Evolutionary conservation across 2,888 invertebrate species (phyloP).

Genomic region (Drosophila atripex): DNA sequence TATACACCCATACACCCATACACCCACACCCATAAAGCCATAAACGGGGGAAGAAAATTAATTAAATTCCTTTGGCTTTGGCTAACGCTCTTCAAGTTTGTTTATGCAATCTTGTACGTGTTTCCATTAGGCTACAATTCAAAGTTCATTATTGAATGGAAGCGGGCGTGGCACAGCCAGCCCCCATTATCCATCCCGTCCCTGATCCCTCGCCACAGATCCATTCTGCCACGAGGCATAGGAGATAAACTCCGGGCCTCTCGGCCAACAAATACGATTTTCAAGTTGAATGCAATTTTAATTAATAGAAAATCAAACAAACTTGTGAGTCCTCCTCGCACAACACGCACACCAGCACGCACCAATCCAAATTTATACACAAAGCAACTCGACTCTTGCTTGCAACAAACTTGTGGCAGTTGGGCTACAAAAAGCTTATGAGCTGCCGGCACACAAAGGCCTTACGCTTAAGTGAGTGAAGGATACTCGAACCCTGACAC

Average conservation of each 20-base stretch:
- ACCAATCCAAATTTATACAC: conserved; percentile 17
- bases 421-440: conserved; percentile 61
- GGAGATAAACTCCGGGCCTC: conserved; percentile 38
- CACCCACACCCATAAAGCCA: conserved; percentile 44
- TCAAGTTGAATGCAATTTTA: conserved; percentile 79
- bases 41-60: conserved; percentile 66
- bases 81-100: conserved; percentile 49
- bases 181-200: background rate
- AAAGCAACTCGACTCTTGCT: conserved; percentile 27
- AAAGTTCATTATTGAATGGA: conserved; percentile 71
- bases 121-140: conserved; percentile 79
- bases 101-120: conserved; percentile 73
- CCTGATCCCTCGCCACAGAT: conserved; percentile 2
- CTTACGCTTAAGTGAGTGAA: conserved; percentile 45
- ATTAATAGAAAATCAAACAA: conserved; percentile 80
- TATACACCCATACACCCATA: background rate
- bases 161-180: conserved; percentile 18
- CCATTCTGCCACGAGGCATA: conserved; percentile 16
- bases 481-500: conserved; percentile 11
- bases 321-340: conserved; percentile 45
- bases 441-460: conserved; percentile 47
- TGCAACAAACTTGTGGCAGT: conserved; percentile 50
- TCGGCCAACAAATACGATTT: conserved; percentile 71
- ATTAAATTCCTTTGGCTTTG: conserved; percentile 62
- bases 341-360: conserved; percentile 12